Evolutionary conservation across 2,888 invertebrate genomes (phyloP), one percentile per base, ranked within the genome.

Genomic region (Folsomia manolachei): DNA sequence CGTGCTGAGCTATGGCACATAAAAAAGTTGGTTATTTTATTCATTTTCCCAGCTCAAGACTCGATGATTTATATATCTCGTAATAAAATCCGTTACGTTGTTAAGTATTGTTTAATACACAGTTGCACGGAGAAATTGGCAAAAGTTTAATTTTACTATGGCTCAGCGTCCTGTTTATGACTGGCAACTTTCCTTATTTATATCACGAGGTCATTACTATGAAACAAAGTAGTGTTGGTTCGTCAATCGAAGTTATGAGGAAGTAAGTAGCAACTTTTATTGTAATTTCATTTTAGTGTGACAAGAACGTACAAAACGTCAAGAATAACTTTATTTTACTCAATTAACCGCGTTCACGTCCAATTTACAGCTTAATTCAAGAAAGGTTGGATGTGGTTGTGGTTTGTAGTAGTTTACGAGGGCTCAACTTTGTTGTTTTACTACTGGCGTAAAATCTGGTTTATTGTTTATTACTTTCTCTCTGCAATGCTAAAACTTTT

Each of bases 381-480:
- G 62, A 24, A 24, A 62, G 2, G 27, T 25, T 63, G 27, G 27
- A 26, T 63, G 25, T 56, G 56, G 56, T 56, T 56, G 56, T 56
- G 56, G 56, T 56, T 21, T 56, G 21, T 56, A 56, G 56, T 21
- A 56, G 14, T 39, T 39, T 39, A 56, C 7, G 21, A 56, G 18
- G 19, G 19, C 56, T 56, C 19, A 56, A 56, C 18, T 18, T 56
- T 56, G 56, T 56, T 18, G 7, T 66, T 66, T 66, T 51, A 52
- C 4, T 19, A 4, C 52, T 2, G 65, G 19, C 52, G 23, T 66
- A 66, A 66, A 66, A 11, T 63, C 51, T 21, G 9, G 23, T 11
- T 66, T 66, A n/a, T n/a, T n/a, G n/a, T n/a, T n/a, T n/a, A n/a
- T n/a, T 64, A 64, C 27, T 27, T 11, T 18, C 18, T 51, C 51